Evolutionary conservation across 2,113 vertebrate genomes (phyloP).

Genomic region (Platysteira castanea): DNA sequence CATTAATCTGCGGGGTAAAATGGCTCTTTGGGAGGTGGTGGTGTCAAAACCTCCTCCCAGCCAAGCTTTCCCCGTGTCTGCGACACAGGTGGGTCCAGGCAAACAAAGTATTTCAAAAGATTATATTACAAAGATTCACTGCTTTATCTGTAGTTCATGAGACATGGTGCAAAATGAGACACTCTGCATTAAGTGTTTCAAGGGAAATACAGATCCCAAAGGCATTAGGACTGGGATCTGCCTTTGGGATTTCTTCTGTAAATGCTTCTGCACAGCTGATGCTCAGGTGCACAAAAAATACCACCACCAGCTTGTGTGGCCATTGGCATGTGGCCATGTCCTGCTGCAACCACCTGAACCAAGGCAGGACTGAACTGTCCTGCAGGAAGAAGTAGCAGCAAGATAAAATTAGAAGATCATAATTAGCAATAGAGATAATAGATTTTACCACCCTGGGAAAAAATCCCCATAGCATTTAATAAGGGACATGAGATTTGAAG

Average conservation of each 20-base stretch:
- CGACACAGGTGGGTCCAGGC: background rate
- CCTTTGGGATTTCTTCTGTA: background rate
- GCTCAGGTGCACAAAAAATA: background rate
- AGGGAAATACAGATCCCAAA: background rate
- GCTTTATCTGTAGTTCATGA: background rate
- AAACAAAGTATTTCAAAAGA: background rate
- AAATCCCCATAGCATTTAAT: background rate
- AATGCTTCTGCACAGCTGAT: background rate
- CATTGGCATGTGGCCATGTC: background rate
- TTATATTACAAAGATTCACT: background rate
- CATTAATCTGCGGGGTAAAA: background rate
- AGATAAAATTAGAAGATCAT: background rate
- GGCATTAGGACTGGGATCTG: background rate
- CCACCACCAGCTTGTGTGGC: background rate
- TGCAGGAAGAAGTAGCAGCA: background rate
- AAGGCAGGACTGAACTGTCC: background rate
- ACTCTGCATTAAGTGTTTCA: background rate
- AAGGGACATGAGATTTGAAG: background rate
- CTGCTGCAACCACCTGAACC: background rate
- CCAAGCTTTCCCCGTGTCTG: fast-evolving
- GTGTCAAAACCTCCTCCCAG: background rate
- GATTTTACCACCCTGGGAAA: background rate
- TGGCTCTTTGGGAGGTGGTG: background rate
- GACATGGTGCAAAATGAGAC: fast-evolving
- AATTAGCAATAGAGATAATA: background rate